These are phyloP conservation scores for Leiothrix lutea DNA, from an alignment of 2,113 vertebrate species.

Conservation along the genomic window DNA sequence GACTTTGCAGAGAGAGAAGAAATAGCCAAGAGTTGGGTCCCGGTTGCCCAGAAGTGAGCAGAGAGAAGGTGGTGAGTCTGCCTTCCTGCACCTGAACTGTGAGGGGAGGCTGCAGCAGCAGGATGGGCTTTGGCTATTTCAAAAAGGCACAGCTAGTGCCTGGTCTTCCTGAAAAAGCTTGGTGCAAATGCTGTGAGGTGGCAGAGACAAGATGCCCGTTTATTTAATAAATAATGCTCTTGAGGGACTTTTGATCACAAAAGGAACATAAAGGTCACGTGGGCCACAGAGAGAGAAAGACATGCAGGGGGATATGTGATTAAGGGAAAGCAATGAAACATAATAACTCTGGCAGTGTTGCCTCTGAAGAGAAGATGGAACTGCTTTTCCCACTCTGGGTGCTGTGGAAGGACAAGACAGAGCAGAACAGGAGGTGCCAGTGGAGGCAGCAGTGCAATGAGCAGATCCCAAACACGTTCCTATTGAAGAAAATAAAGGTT, in stretches of 20 bases:
- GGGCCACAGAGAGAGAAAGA: neutral
- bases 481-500: neutral
- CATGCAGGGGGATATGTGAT: neutral
- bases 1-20: neutral
- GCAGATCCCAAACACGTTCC: accelerated
- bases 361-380: neutral
- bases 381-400: accelerated
- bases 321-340: neutral
- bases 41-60: neutral
- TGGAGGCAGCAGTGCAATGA: accelerated
- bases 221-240: neutral
- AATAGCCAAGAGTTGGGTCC: neutral
- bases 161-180: neutral
- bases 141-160: accelerated
- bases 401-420: neutral
- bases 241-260: accelerated
- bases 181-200: neutral
- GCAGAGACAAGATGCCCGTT: accelerated
- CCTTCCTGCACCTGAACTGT: accelerated
- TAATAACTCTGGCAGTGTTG: accelerated
- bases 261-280: accelerated
- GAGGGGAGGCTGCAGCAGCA: neutral
- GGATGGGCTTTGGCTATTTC: accelerated
- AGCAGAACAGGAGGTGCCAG: accelerated
- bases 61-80: neutral